phyloP scores from a whole-genome alignment of 1,140 invertebrate genomes.

The Littorina saxatilis region DNA sequence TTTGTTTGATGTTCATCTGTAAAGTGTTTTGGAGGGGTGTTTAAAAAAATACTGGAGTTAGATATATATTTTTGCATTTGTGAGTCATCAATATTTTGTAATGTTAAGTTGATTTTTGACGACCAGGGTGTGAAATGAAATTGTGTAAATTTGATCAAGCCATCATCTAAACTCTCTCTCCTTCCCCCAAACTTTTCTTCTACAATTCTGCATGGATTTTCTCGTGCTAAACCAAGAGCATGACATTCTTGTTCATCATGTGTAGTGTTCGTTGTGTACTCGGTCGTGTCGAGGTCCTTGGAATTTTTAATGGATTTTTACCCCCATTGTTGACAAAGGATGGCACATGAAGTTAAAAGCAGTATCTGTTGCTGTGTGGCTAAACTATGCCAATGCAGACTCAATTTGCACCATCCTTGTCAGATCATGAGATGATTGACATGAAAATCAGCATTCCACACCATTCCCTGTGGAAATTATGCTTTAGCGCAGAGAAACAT shows the following conservation, averaged over 20 bases:
- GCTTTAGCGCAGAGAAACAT: no score
- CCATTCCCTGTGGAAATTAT: not conserved
- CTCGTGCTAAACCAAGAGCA: not conserved
- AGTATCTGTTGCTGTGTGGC: not conserved
- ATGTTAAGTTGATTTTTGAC: slow-evolving; percentile 36
- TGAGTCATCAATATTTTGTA: slow-evolving; percentile 31
- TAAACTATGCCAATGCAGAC: no score
- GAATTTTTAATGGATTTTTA: not conserved
- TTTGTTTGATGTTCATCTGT: slow-evolving; percentile 34
- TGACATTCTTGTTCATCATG: slow-evolving; percentile 21
- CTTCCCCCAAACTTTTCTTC: no score
- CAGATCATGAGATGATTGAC: not conserved
- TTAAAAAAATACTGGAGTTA: slow-evolving; percentile 36
- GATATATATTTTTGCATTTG: slow-evolving; percentile 57
- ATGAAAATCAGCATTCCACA: slow-evolving; percentile 16
- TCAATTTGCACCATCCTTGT: no score
- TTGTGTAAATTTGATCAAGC: slow-evolving; percentile 3
- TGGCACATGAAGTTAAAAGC: not conserved
- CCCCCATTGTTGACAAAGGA: not conserved
- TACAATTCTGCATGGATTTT: no score
- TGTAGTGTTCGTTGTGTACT: not conserved
- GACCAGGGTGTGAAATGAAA: slow-evolving; percentile 25
- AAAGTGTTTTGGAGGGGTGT: slow-evolving; percentile 45
- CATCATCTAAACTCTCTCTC: not conserved
- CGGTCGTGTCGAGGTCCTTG: not conserved